Percentiles rank a stretch among this genome's conserved stretches.
phyloP scores from a whole-genome alignment of 1,140 invertebrate genomes.

The Geopemphigus sp. region DNA sequence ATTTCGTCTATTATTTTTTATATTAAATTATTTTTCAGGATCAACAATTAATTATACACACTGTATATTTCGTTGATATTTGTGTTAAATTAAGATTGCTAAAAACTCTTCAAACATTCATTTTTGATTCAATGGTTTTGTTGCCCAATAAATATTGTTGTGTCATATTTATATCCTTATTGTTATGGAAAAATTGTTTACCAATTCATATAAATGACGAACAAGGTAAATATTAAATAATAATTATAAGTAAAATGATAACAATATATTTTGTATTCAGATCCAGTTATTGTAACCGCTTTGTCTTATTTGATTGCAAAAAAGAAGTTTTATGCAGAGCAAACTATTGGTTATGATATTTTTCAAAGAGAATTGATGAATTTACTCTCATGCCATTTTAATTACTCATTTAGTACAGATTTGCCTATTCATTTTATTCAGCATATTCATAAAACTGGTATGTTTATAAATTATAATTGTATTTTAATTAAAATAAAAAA shows the following conservation, averaged over 20 bases:
- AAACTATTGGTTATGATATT: conserved; percentile 30
- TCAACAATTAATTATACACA: conserved; percentile 7
- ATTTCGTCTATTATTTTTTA: background rate
- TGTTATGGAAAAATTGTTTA: conserved; percentile 37
- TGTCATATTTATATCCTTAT: conserved; percentile 28
- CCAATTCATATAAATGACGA: background rate
- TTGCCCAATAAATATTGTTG: conserved; percentile 43
- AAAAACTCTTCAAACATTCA: conserved; percentile 34
- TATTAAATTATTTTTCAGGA: conserved; percentile 26
- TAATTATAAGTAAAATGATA: background rate
- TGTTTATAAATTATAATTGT: background rate
- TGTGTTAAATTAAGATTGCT: conserved; percentile 18
- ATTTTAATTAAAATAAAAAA: background rate
- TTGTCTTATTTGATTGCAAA: conserved; percentile 32
- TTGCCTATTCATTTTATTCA: conserved; percentile 18
- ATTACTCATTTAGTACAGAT: conserved; percentile 6
- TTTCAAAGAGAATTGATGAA: conserved; percentile 38
- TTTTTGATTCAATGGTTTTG: conserved; percentile 42
- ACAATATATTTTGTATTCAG: background rate
- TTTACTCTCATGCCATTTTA: conserved; percentile 38
- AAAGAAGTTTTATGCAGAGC: conserved; percentile 16
- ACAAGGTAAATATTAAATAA: conserved; percentile 26
- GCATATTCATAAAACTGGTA: conserved; percentile 35
- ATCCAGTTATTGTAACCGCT: conserved; percentile 16
- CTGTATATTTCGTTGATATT: conserved; percentile 32